Evolutionary conservation across 2,888 invertebrate genomes (phyloP).

Genomic region (Neoaliturus tenellus): DNA sequence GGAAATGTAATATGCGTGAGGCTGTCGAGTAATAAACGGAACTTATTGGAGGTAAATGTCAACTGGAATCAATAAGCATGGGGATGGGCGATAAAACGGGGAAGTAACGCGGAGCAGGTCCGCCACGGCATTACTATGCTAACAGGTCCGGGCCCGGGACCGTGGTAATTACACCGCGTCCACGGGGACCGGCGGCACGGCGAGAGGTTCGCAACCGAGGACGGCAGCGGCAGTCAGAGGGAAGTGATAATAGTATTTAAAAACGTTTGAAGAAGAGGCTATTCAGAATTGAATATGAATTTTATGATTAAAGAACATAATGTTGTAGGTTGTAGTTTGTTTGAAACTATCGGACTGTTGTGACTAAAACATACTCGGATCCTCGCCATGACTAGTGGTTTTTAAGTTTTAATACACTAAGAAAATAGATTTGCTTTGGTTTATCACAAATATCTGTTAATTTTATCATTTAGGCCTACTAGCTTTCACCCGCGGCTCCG

Average conservation of each 20-base stretch:
- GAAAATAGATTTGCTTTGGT: too few species aligned
- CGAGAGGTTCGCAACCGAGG: not conserved
- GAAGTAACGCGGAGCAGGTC: not conserved
- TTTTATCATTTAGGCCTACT: too few species aligned
- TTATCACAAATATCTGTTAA: too few species aligned
- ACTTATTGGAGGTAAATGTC: conserved; percentile 11
- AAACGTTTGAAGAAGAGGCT: not conserved
- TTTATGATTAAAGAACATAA: too few species aligned
- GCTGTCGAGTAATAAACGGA: conserved; percentile 23
- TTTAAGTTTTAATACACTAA: too few species aligned
- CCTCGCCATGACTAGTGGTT: too few species aligned
- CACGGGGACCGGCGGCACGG: not conserved
- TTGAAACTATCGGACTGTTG: too few species aligned
- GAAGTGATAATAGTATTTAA: too few species aligned
- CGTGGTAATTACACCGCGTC: not conserved
- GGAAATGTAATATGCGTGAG: not conserved
- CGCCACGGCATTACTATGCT: not conserved
- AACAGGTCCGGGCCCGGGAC: not conserved
- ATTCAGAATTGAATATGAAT: too few species aligned
- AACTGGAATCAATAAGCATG: conserved; percentile 37
- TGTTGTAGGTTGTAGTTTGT: too few species aligned
- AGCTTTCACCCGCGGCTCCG: too few species aligned
- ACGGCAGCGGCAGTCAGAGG: not conserved
- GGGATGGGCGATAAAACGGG: conserved; percentile 17
- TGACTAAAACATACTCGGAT: too few species aligned